Conservation (phyloP, 2,888 invertebrate species). For the Cheilosia grossa region DNA sequence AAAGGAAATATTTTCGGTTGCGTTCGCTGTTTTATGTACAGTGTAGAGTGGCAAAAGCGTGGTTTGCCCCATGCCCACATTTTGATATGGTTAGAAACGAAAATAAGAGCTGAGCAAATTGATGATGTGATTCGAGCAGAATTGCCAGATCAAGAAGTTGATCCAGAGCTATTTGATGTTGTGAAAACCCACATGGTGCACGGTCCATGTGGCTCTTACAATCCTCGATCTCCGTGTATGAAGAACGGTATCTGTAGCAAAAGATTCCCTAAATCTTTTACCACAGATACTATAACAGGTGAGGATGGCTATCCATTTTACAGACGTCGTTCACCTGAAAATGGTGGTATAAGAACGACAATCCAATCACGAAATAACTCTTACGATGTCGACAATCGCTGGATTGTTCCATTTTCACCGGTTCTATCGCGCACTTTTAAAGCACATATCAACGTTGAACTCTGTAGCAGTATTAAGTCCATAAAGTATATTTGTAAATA, state of each 20-base stretch:
- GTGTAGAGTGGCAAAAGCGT: conserved; percentile 69
- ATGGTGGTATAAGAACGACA: conserved; percentile 12
- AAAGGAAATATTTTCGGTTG: not conserved
- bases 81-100: conserved; percentile 68
- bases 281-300: not conserved
- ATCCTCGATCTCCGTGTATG: too few species aligned
- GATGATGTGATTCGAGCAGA: not conserved
- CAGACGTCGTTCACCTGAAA: conserved; percentile 39
- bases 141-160: conserved; percentile 76
- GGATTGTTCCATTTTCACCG: conserved; percentile 35
- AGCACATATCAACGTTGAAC: conserved; percentile 80
- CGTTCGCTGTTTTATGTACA: not conserved
- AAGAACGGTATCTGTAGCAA: too few species aligned
- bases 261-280: conserved; percentile 58
- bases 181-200: conserved; percentile 78
- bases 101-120: conserved; percentile 74
- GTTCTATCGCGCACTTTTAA: conserved; percentile 69
- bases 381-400: conserved; percentile 9
- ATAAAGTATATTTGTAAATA: conserved; percentile 83
- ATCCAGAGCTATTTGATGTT: conserved; percentile 77
- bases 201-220: conserved; percentile 62
- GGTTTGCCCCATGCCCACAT: conserved; percentile 75
- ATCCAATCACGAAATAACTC: conserved; percentile 10
- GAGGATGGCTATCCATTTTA: conserved; percentile 52
- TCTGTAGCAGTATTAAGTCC: conserved; percentile 82